Evolutionary conservation across 2,888 invertebrate species (phyloP).

Genomic region (Tinea trinotella): DNA sequence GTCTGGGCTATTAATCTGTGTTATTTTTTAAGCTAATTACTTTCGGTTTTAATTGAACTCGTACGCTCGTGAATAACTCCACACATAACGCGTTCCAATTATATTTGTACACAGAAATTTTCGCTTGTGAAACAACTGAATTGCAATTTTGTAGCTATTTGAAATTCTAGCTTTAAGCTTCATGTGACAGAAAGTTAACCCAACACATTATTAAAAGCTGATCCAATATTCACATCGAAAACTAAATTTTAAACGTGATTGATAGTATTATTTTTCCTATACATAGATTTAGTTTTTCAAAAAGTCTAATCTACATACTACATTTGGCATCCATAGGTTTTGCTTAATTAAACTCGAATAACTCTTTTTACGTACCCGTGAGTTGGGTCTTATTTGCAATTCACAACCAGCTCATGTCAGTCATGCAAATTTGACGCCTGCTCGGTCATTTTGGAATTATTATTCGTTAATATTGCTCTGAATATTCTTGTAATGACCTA

Average conservation of each 20-base stretch:
- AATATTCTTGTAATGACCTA: neutral
- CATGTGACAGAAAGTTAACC: no score
- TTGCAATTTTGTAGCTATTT: no score
- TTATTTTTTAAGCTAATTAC: constrained; percentile 24
- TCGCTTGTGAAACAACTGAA: no score
- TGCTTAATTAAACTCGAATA: neutral
- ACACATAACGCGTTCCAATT: neutral
- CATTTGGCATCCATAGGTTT: no score
- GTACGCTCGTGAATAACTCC: neutral
- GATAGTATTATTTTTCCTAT: no score
- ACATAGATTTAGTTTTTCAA: no score
- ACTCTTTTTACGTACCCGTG: neutral
- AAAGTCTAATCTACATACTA: no score
- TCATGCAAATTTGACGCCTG: neutral
- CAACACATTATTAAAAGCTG: no score
- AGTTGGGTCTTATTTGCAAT: neutral
- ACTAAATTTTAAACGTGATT: no score
- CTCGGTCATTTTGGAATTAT: neutral
- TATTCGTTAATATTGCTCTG: neutral
- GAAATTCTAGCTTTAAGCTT: no score
- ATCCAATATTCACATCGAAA: no score
- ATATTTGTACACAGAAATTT: neutral
- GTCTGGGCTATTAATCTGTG: constrained; percentile 48
- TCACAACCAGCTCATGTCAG: neutral
- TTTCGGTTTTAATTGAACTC: constrained; percentile 13